phyloP scores from a whole-genome alignment of 2,888 invertebrate genomes.

The Villa cingulata region DNA sequence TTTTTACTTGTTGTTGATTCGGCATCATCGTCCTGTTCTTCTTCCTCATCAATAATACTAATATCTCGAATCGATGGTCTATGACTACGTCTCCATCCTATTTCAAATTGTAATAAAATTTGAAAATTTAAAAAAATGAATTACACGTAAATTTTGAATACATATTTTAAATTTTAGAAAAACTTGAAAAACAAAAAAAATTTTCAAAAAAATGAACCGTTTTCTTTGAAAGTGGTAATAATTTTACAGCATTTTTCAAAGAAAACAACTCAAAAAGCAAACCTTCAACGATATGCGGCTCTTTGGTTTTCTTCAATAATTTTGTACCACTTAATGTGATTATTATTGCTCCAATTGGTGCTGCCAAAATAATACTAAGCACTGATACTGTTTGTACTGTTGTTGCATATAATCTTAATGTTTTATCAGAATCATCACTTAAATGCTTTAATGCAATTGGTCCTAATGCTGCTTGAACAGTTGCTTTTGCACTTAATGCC shows the following conservation, averaged over 20 bases:
- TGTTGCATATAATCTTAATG: constrained; percentile 48
- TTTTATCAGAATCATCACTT: constrained; percentile 31
- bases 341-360: constrained; percentile 69
- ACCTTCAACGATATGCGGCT: constrained; percentile 53
- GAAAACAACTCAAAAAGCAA: background rate
- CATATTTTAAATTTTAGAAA: background rate
- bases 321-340: constrained; percentile 67
- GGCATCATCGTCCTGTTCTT: constrained; percentile 45
- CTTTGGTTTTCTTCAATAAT: constrained; percentile 62
- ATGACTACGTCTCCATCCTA: constrained; percentile 66
- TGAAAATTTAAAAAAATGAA: background rate
- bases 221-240: too few species aligned
- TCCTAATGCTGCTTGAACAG: constrained; percentile 85
- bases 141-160: background rate
- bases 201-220: too few species aligned
- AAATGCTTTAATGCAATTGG: constrained; percentile 62
- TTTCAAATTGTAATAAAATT: constrained; percentile 2
- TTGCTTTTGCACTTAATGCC: constrained; percentile 93
- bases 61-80: constrained; percentile 75
- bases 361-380: constrained; percentile 70
- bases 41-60: constrained; percentile 73
- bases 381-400: constrained; percentile 64
- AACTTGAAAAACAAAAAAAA: too few species aligned
- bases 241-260: background rate
- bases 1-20: constrained; percentile 28